Conservation (phyloP, 1,140 invertebrate genomes). For the Macrobrachium rosenbergii region DNA sequence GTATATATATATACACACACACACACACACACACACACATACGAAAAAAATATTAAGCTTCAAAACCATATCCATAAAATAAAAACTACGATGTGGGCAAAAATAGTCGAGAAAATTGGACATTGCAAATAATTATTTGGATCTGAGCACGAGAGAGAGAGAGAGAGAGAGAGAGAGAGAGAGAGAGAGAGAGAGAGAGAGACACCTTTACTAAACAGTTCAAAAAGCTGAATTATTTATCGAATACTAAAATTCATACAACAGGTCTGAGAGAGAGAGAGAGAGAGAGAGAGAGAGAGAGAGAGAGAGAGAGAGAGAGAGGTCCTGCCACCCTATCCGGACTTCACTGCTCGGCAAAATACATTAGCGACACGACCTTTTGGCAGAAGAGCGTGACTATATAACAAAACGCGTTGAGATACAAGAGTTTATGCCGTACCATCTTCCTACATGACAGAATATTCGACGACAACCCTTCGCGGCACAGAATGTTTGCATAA, state of each 20-base stretch:
- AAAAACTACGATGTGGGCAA: background rate
- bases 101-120: no score
- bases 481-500: no score
- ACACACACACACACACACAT: constrained; percentile 28
- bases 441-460: no score
- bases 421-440: no score
- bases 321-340: background rate
- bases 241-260: no score
- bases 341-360: no score
- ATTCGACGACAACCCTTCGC: no score
- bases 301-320: background rate
- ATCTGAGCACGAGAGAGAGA: background rate
- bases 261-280: background rate
- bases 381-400: no score
- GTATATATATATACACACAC: background rate
- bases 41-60: background rate
- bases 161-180: background rate
- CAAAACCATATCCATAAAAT: background rate
- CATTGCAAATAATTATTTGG: background rate
- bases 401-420: no score
- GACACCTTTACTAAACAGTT: no score
- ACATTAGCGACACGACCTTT: no score
- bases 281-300: constrained; percentile 6
- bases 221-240: no score
- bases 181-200: background rate